A percentile compares a stretch with the other conserved stretches of the same genome.
Conservation (phyloP, 2,888 invertebrate species). For the Catocala fraxini region DNA sequence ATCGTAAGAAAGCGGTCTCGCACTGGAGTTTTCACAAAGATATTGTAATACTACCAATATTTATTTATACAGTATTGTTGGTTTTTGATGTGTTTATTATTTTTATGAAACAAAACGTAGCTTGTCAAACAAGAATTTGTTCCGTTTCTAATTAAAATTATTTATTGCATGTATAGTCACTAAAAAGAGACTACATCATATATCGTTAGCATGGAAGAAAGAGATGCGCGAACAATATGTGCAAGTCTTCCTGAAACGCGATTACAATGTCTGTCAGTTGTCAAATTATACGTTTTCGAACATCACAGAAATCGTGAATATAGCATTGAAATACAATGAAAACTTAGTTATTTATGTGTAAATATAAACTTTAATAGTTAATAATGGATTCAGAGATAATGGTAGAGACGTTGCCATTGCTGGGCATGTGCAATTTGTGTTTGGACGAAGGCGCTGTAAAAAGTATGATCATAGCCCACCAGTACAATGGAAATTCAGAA, state of each 20-base stretch:
- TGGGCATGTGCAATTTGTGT: constrained; percentile 80
- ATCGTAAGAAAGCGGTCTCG: too few species aligned
- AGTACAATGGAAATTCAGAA: constrained; percentile 61
- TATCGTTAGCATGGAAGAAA: background rate
- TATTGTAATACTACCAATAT: too few species aligned
- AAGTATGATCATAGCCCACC: constrained; percentile 73
- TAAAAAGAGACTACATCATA: background rate
- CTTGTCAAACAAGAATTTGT: background rate
- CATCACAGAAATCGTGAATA: constrained; percentile 23
- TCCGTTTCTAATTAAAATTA: too few species aligned
- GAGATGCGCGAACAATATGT: constrained; percentile 3
- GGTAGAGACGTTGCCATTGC: constrained; percentile 75
- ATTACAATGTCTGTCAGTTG: background rate
- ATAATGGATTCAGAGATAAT: constrained; percentile 73
- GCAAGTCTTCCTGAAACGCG: constrained; percentile 20
- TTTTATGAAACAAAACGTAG: constrained; percentile 3
- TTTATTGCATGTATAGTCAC: too few species aligned
- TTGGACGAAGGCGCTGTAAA: constrained; percentile 74
- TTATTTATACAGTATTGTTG: too few species aligned
- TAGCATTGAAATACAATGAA: constrained; percentile 16
- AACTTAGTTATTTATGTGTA: constrained; percentile 24
- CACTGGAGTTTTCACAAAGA: too few species aligned
- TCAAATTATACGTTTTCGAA: constrained; percentile 7
- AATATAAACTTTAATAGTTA: constrained; percentile 17
- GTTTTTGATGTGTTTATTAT: too few species aligned